A percentile compares a stretch with the other conserved stretches of the same genome.
These are phyloP conservation scores for Formica aserva DNA, from an alignment of 2,888 invertebrate genomes.

Conservation along the genomic window DNA sequence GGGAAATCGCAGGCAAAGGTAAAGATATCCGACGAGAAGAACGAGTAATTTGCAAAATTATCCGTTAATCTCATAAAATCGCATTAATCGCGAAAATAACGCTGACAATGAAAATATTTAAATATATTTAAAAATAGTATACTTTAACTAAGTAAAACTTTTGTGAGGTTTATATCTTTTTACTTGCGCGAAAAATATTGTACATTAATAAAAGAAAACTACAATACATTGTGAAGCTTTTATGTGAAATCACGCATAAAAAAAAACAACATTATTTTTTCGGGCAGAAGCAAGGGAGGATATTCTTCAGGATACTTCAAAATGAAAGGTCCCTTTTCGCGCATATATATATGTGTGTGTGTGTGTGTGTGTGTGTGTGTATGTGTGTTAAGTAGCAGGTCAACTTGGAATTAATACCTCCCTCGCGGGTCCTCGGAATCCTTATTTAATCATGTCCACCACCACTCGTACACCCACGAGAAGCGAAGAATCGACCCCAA, in stretches of 20 bases:
- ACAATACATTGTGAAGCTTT: background rate
- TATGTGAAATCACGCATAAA: background rate
- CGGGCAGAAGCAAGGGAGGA: constrained; percentile 63
- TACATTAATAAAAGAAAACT: background rate
- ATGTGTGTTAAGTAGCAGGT: constrained; percentile 70
- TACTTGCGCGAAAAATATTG: background rate
- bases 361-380: constrained; percentile 43
- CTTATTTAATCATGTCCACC: constrained; percentile 74
- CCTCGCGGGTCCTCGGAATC: constrained; percentile 69
- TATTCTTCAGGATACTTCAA: constrained; percentile 48
- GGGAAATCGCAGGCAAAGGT: constrained; percentile 55
- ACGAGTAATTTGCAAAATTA: constrained; percentile 54
- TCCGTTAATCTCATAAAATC: constrained; percentile 38
- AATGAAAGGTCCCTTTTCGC: constrained; percentile 69
- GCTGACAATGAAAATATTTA: background rate
- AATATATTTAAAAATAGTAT: background rate
- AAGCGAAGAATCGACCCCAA: constrained; percentile 50
- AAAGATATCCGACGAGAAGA: constrained; percentile 47
- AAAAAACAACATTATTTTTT: constrained; percentile 59
- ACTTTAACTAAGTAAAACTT: background rate
- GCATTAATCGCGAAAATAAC: constrained; percentile 29
- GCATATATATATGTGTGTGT: constrained; percentile 1
- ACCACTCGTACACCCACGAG: constrained; percentile 30
- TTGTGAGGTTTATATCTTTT: background rate
- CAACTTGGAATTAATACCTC: constrained; percentile 67